Evolutionary conservation across 2,797 vertebrate genomes (phyloP), one percentile per base, ranked within the genome.

Genomic region (Artibeus lituratus): DNA sequence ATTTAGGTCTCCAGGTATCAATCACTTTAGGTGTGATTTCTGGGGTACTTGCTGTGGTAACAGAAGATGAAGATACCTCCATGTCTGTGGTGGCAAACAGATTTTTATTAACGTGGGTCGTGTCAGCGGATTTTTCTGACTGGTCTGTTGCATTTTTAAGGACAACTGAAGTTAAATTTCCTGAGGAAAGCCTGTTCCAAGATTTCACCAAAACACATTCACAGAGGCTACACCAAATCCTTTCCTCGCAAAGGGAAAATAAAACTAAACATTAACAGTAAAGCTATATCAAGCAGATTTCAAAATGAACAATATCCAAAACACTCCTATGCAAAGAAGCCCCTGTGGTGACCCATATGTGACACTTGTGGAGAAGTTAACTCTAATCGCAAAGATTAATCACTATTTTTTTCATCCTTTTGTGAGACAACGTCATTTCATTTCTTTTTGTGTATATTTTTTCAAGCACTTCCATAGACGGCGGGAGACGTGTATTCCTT

Each of bases 31-130:
- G 99, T 99, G 99, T 99, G 98, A 99, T 98, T 99, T 99, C 99
- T 98, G 99, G 99, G 98, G 98, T 99, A 99, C 99, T 99, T 98
- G 99, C 99, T 99, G 99, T 99, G 98, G 99, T 99, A 99, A 99
- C 98, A 98, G 99, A 99, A 98, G 99, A 97, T 98, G 99, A 99
- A 99, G 99, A 99, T 98, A 99, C 99, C 99, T 99, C 99, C 99
- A 99, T 99, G 99, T 99, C 99, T 99, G 99, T 99, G 99, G 99
- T 99, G 99, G 99, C 99, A 99, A 99, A 99, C 99, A 99, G 98
- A 99, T 98, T 98, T 98, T 98, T 98, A 98, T 99, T 99, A 99
- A 98, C 76, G 97, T 96, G 97, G 95, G 96, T 97, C 96, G 82
- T 69, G 78, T 57, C 83, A 72, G 91, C 87, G 97, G 92, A 88